phyloP scores from a whole-genome alignment of 1,140 invertebrate species.

The Himalopsyche phryganea region DNA sequence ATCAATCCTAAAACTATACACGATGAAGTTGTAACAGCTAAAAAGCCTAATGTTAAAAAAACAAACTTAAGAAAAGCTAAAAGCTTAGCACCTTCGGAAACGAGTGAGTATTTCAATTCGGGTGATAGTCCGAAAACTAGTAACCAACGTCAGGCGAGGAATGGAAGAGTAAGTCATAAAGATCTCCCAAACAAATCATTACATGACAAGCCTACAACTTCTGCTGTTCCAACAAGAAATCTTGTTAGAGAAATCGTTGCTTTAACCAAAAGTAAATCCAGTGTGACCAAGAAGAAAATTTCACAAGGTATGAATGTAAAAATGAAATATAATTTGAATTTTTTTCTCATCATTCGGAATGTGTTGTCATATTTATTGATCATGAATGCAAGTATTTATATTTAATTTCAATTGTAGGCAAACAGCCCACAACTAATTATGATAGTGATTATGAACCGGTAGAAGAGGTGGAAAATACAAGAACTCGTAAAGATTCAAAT shows the following conservation, averaged over 20 bases:
- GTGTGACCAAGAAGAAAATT: constrained; percentile 36
- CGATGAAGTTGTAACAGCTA: neutral
- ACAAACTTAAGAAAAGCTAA: constrained; percentile 12
- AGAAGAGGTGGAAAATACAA: constrained; percentile 31
- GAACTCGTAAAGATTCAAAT: constrained; percentile 31
- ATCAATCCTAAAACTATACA: neutral
- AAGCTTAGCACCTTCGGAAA: constrained; percentile 14
- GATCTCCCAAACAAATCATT: constrained; percentile 37
- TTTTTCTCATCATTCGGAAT: too few relatives aligned
- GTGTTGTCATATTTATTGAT: too few relatives aligned
- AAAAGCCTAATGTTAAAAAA: constrained; percentile 8
- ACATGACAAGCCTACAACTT: constrained; percentile 18
- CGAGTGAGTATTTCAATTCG: constrained; percentile 18
- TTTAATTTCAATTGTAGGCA: neutral
- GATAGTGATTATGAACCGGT: constrained; percentile 53
- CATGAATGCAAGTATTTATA: too few relatives aligned
- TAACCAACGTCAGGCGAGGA: neutral
- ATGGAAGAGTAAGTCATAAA: constrained; percentile 43
- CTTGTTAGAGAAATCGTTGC: constrained; percentile 5
- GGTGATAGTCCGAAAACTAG: neutral
- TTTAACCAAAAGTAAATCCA: constrained; percentile 9
- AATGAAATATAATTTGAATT: constrained; percentile 5
- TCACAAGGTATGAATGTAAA: constrained; percentile 38
- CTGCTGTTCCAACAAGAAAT: neutral
- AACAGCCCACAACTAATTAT: constrained; percentile 40